Conservation (phyloP, 2,888 invertebrate species). For the Brachylomia viminalis region DNA sequence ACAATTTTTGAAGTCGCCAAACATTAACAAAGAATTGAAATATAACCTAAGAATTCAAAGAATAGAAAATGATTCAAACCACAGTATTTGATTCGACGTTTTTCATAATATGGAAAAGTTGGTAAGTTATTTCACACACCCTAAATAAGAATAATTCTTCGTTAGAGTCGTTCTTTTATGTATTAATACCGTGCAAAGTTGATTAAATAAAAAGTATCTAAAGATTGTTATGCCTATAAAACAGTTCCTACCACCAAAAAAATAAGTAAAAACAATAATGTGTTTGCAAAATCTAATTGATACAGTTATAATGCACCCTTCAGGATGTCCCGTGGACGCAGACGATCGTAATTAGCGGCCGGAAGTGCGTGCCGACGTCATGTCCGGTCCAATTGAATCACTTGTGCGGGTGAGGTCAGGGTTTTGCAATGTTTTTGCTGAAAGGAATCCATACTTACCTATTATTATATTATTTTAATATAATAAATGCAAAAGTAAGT, state of each 20-base stretch:
- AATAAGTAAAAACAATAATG: constrained; percentile 13
- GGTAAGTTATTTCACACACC: no score
- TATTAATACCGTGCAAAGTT: neutral
- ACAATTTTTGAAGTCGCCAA: neutral
- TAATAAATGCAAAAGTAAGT: neutral
- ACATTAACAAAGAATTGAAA: neutral
- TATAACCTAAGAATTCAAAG: neutral
- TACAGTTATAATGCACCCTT: constrained; percentile 63
- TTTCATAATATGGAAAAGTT: no score
- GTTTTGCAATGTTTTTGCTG: constrained; percentile 63
- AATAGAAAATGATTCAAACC: neutral
- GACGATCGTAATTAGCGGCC: constrained; percentile 81
- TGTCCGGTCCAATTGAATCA: constrained; percentile 81
- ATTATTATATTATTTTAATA: neutral
- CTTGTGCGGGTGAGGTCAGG: constrained; percentile 80
- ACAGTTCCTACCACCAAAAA: neutral
- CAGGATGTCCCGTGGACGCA: constrained; percentile 73
- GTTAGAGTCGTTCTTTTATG: neutral
- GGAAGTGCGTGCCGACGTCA: constrained; percentile 86
- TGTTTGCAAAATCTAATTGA: constrained; percentile 51
- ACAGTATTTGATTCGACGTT: neutral
- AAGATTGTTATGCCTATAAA: neutral
- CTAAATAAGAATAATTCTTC: neutral
- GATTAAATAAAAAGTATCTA: neutral
- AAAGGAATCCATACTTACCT: neutral